These are phyloP conservation scores for Trisateles emortualis DNA, from an alignment of 2,888 invertebrate genomes.

Conservation along the genomic window DNA sequence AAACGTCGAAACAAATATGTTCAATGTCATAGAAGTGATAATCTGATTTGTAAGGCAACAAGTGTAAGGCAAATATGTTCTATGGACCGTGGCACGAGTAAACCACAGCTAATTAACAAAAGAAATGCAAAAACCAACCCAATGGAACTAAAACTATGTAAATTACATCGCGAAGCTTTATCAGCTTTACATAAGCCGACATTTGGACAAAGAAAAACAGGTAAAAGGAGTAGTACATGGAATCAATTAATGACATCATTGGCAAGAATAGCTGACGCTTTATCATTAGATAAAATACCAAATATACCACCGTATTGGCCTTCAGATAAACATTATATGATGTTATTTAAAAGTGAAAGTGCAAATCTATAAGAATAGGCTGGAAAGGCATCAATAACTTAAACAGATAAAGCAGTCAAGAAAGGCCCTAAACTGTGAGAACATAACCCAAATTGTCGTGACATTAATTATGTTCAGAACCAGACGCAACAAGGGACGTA, in stretches of 20 bases:
- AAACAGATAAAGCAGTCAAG: neutral
- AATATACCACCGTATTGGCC: slow-evolving; percentile 51
- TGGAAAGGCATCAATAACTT: too few relatives aligned
- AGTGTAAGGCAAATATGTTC: slow-evolving; percentile 42
- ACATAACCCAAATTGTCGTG: slow-evolving; percentile 24
- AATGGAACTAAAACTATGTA: slow-evolving; percentile 52
- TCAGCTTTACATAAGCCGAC: slow-evolving; percentile 48
- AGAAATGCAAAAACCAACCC: slow-evolving; percentile 56
- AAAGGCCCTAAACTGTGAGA: neutral
- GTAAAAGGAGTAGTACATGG: slow-evolving; percentile 26
- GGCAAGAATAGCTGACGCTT: slow-evolving; percentile 43
- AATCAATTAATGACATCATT: slow-evolving; percentile 48
- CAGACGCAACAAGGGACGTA: slow-evolving; percentile 32
- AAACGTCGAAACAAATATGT: slow-evolving; percentile 48
- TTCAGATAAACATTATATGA: slow-evolving; percentile 45
- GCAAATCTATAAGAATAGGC: slow-evolving; percentile 34
- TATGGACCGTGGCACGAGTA: slow-evolving; percentile 49
- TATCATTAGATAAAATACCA: slow-evolving; percentile 67
- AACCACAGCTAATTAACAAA: slow-evolving; percentile 30
- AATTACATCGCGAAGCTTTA: slow-evolving; percentile 58
- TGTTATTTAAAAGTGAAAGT: slow-evolving; percentile 57
- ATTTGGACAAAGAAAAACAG: neutral
- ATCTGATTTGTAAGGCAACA: slow-evolving; percentile 54
- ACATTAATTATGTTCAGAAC: slow-evolving; percentile 31
- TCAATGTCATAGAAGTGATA: slow-evolving; percentile 49